Conservation (phyloP, 2,797 vertebrate species). For the Rhadinocentrus ornatus region DNA sequence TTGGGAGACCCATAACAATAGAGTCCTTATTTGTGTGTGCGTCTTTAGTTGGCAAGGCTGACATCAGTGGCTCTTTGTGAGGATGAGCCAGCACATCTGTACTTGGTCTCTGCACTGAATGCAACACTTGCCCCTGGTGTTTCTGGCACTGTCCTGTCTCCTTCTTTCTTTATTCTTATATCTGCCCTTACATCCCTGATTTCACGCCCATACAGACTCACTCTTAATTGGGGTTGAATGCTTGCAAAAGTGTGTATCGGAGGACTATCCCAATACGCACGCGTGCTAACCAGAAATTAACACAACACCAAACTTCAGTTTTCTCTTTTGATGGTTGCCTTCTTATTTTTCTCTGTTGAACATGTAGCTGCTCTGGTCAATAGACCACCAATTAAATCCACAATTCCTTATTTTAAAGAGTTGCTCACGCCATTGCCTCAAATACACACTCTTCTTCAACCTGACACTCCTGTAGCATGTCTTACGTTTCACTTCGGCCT, state of each 20-base stretch:
- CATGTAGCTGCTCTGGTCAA: slow-evolving; percentile 26
- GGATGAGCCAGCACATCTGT: slow-evolving; percentile 78
- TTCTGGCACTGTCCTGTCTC: slow-evolving; percentile 65
- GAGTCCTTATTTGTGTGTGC: slow-evolving; percentile 67
- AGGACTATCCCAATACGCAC: slow-evolving; percentile 54
- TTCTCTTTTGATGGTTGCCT: background rate
- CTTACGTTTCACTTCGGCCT: slow-evolving; percentile 53
- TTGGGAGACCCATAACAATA: slow-evolving; percentile 63
- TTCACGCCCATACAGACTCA: slow-evolving; percentile 57
- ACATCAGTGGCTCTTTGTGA: slow-evolving; percentile 76
- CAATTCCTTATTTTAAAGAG: slow-evolving; percentile 8
- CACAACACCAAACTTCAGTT: background rate
- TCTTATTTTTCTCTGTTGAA: slow-evolving; percentile 24
- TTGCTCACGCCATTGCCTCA: background rate
- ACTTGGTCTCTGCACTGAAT: slow-evolving; percentile 59
- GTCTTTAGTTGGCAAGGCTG: slow-evolving; percentile 65
- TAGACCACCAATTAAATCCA: slow-evolving; percentile 42
- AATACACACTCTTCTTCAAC: slow-evolving; percentile 5
- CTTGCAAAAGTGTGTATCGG: slow-evolving; percentile 67
- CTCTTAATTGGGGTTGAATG: slow-evolving; percentile 71
- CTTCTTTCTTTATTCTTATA: slow-evolving; percentile 40
- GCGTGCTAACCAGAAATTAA: slow-evolving; percentile 24
- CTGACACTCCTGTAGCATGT: slow-evolving; percentile 36
- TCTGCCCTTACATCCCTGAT: slow-evolving; percentile 52
- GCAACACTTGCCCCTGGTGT: slow-evolving; percentile 73